A percentile compares a stretch with the other conserved stretches of the same genome.
Evolutionary conservation across 2,113 vertebrate species (phyloP).

Genomic region (Megaptera novaeangliae): DNA sequence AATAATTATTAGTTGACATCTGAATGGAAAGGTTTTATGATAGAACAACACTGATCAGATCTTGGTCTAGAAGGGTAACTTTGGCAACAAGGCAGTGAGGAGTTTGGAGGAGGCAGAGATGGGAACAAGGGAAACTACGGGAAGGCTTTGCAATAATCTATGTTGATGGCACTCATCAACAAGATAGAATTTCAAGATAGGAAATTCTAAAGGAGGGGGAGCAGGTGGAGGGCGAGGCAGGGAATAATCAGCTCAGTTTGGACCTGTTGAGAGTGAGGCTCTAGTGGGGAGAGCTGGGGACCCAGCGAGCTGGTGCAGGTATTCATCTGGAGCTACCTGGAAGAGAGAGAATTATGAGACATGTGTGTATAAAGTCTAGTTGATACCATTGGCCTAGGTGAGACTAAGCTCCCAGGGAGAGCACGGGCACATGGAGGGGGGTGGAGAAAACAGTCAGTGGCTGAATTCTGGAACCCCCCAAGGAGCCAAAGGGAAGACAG

Average conservation of each 20-base stretch:
- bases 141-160: not conserved
- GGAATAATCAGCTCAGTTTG: not conserved
- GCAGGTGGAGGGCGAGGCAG: not conserved
- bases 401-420: not conserved
- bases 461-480: not conserved
- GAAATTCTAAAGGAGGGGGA: not conserved
- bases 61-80: not conserved
- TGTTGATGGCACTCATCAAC: not conserved
- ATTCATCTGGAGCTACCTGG: not conserved
- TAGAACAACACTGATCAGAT: not conserved
- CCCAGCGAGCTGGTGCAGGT: not conserved
- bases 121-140: not conserved
- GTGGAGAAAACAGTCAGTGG: not conserved
- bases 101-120: not conserved
- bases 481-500: not conserved
- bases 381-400: not conserved
- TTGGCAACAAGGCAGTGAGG: not conserved
- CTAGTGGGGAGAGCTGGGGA: not conserved
- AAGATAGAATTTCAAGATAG: not conserved
- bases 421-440: accelerated
- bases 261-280: not conserved
- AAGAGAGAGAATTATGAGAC: not conserved
- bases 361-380: not conserved
- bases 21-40: not conserved
- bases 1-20: not conserved